Percentiles rank a stretch among this genome's conserved stretches.
Evolutionary conservation across 2,113 vertebrate genomes (phyloP).

Genomic region (Catharus bicknelli): DNA sequence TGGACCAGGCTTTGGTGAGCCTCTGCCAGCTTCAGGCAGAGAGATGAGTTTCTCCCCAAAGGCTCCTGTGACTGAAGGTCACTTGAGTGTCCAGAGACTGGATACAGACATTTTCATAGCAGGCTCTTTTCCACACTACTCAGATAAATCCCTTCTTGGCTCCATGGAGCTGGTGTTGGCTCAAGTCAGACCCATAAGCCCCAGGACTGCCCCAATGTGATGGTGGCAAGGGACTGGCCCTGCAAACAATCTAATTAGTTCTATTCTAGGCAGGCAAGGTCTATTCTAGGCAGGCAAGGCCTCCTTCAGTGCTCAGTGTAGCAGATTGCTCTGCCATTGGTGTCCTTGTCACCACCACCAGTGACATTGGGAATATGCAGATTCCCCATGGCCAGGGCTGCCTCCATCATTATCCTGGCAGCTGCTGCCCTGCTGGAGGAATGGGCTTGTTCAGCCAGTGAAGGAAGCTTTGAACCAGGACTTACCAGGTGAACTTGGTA

Average conservation of each 20-base stretch:
- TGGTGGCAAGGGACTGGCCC: neutral
- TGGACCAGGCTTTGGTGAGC: fast-evolving
- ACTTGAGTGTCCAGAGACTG: neutral
- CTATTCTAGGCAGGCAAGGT: neutral
- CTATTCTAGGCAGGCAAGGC: neutral
- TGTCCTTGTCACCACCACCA: neutral
- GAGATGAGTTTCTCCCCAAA: neutral
- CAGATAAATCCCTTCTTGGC: neutral
- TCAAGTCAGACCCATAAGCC: neutral
- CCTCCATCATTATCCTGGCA: fast-evolving
- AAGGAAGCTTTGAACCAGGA: neutral
- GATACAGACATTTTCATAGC: neutral
- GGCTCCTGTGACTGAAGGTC: neutral
- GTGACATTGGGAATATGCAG: neutral
- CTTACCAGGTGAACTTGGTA: neutral
- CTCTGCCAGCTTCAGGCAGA: neutral
- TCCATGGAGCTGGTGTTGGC: neutral
- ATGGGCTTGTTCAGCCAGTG: neutral
- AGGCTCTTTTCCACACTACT: neutral
- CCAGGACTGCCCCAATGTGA: neutral
- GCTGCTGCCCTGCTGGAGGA: neutral
- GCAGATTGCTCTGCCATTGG: neutral
- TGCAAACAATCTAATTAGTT: neutral
- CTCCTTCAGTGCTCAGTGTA: neutral
- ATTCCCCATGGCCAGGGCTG: neutral